Percentiles rank a stretch among this genome's conserved stretches.
These are phyloP conservation scores for Microplitis manilae DNA, from an alignment of 2,888 invertebrate genomes.

Conservation along the genomic window DNA sequence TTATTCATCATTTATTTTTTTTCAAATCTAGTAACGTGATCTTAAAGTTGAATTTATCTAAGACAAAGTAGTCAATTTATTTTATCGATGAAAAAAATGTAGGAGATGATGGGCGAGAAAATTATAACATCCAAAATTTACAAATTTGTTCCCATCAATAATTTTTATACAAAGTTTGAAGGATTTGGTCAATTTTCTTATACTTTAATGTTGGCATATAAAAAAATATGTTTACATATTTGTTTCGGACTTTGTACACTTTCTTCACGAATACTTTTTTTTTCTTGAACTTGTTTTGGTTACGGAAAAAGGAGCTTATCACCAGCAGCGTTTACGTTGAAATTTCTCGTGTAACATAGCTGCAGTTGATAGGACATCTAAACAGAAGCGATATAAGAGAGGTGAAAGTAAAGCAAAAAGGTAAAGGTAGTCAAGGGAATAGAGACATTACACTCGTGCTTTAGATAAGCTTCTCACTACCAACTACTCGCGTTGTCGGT, in stretches of 20 bases:
- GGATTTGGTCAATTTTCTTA: background rate
- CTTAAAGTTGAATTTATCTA: too few relatives aligned
- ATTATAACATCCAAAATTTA: background rate
- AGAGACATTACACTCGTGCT: conserved; percentile 58
- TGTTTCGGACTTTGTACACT: background rate
- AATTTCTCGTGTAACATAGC: conserved; percentile 31
- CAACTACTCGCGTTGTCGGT: conserved; percentile 10
- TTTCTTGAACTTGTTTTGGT: background rate
- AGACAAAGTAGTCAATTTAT: too few relatives aligned
- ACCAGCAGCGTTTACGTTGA: conserved; percentile 6
- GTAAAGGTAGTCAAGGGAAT: conserved; percentile 44
- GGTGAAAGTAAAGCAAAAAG: conserved; percentile 12
- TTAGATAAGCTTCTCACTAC: conserved; percentile 53
- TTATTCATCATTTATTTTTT: too few relatives aligned
- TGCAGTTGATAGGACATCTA: background rate
- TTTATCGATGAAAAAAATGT: too few relatives aligned
- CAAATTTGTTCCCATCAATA: background rate
- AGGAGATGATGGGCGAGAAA: background rate
- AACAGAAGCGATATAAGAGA: background rate
- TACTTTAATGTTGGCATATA: background rate
- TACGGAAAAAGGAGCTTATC: conserved; percentile 1
- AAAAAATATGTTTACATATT: background rate
- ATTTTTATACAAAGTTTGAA: background rate
- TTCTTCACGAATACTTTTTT: background rate
- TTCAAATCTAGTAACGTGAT: too few relatives aligned